Evolutionary conservation across 2,113 vertebrate species (phyloP).

Genomic region (Tonatia bakeri): DNA sequence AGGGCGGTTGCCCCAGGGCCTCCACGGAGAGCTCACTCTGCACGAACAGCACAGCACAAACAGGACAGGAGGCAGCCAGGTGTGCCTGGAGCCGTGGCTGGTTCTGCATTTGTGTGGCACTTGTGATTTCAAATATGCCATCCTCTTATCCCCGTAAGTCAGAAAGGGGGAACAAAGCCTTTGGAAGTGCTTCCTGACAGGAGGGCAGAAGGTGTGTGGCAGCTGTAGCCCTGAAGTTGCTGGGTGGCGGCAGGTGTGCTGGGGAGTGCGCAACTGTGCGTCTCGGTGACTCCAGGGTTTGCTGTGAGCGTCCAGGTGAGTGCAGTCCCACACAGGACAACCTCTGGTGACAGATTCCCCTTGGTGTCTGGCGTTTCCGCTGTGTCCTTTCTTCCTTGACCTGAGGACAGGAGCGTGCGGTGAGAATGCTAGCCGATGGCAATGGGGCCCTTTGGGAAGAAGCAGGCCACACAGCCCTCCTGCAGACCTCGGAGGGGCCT

Average conservation of each 20-base stretch:
- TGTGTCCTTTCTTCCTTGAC: neutral
- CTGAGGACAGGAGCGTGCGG: neutral
- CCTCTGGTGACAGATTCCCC: neutral
- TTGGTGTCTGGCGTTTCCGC: neutral
- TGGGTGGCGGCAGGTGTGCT: neutral
- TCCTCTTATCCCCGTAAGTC: neutral
- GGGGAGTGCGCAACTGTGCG: neutral
- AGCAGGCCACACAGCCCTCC: neutral
- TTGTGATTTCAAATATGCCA: neutral
- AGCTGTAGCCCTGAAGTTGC: neutral
- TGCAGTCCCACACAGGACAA: neutral
- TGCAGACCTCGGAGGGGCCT: neutral
- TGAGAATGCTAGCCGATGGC: neutral
- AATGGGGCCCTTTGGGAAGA: neutral
- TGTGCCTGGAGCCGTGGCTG: neutral
- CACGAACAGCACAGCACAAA: neutral
- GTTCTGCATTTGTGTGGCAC: neutral
- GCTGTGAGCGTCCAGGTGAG: neutral
- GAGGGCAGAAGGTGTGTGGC: neutral
- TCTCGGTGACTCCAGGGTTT: neutral
- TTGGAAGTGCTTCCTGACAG: neutral
- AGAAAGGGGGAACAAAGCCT: neutral
- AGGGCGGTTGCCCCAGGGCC: neutral
- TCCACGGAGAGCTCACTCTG: neutral
- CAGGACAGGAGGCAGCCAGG: neutral